A percentile compares a stretch with the other conserved stretches of the same genome.
phyloP scores from a whole-genome alignment of 1,140 invertebrate genomes.

The Anthonomus grandis region DNA sequence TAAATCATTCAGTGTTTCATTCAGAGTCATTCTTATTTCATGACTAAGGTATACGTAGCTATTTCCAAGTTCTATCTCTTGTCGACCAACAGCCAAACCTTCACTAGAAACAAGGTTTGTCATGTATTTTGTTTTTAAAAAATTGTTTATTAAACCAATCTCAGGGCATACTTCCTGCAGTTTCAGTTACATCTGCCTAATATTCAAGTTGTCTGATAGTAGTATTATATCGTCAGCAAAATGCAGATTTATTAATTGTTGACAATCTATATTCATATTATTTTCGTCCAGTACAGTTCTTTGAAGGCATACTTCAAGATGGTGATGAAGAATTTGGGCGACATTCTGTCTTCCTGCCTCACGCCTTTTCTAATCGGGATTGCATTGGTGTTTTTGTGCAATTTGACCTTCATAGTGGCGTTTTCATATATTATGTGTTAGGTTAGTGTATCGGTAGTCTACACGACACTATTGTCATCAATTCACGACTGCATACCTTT shows the following conservation, averaged over 20 bases:
- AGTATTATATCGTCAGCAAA: conserved; percentile 46
- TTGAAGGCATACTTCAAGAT: conserved; percentile 37
- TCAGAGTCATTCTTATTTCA: too few species aligned
- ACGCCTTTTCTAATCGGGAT: conserved; percentile 40
- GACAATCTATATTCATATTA: conserved; percentile 36
- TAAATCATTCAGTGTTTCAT: too few species aligned
- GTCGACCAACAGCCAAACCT: too few species aligned
- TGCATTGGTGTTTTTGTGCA: conserved; percentile 31
- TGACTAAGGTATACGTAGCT: too few species aligned
- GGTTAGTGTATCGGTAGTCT: conserved; percentile 12
- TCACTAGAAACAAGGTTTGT: too few species aligned
- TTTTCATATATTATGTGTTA: conserved; percentile 16
- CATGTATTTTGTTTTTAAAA: too few species aligned
- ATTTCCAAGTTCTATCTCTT: too few species aligned
- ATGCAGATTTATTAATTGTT: conserved; percentile 31
- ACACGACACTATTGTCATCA: neutral
- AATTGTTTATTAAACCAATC: too few species aligned
- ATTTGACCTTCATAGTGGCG: conserved; percentile 15
- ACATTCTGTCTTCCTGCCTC: conserved; percentile 35
- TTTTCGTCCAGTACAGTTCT: conserved; percentile 35
- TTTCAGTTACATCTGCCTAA: too few species aligned
- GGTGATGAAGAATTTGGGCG: conserved; percentile 37
- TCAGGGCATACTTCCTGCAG: too few species aligned
- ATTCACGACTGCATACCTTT: neutral
- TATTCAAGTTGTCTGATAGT: too few species aligned